These are phyloP conservation scores for Pteropus alecto DNA, from an alignment of 2,113 vertebrate species.

Conservation along the genomic window DNA sequence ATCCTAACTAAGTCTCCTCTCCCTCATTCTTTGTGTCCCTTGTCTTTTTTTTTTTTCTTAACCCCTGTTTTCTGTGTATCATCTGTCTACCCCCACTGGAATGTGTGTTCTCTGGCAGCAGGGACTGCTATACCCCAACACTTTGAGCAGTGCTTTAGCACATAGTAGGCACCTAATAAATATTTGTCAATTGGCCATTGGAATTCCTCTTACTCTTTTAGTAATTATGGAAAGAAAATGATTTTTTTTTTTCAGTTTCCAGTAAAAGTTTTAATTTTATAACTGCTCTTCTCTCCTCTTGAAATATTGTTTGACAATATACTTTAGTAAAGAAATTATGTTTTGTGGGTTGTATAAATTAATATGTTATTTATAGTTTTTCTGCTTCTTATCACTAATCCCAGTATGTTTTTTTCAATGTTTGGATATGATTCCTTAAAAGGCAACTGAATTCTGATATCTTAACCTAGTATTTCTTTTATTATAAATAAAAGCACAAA, in stretches of 20 bases:
- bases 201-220: neutral
- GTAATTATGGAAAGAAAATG: neutral
- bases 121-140: neutral
- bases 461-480: constrained; percentile 5
- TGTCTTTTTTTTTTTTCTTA: neutral
- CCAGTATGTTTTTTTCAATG: neutral
- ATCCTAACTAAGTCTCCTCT: neutral
- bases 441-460: neutral
- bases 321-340: neutral
- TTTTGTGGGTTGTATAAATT: constrained; percentile 26
- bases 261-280: constrained; percentile 4
- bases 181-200: neutral
- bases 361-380: neutral
- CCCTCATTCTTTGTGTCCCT: neutral
- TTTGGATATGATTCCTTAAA: constrained; percentile 35
- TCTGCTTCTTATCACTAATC: neutral
- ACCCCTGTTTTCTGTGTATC: neutral
- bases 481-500: constrained; percentile 2
- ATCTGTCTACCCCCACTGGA: neutral
- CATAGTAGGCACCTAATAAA: neutral
- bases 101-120: neutral
- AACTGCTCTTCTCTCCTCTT: neutral
- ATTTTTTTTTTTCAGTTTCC: neutral
- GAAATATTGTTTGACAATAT: constrained; percentile 23
- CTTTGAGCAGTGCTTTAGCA: neutral